Evolutionary conservation across 1,140 invertebrate genomes (phyloP), one percentile per base, ranked within the genome.

Genomic region (Heliconius hermathena): DNA sequence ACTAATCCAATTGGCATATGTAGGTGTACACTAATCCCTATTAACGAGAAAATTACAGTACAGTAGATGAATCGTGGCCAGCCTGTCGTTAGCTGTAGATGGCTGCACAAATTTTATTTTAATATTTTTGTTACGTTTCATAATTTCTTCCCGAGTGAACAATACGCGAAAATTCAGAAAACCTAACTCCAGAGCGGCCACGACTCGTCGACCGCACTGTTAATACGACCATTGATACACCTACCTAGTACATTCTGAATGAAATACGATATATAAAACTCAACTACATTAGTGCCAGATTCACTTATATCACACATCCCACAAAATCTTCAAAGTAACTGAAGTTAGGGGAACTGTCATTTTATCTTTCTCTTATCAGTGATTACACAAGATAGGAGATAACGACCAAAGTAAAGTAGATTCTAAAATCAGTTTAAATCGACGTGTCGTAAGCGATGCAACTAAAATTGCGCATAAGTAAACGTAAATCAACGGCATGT

Each of bases 231-330:
- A 71, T 26, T 36, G 8, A 33, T 20, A 38, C 36, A 78, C 80
- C 1, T 77, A 84, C 81, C 83, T 71, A 87, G 76, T 22, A 91
- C 80, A 75, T 89, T 91, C 72, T 89, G 87, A 76, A 90, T 82
- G 74, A 92, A 76, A 77, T 81, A 82, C 1, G 86, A 82, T 36
- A 90, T 76, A 80, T 89, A 93, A 77, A 89, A 89, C 9, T 91
- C 89, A 9, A 91, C 41, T 8, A 91, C 84, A 83, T 78, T 88
- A 22, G 73, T 79, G 81, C 71, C 74, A n/a, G 57, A 41, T 41
- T 81, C 79, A 76, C 72, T 71, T 66, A 74, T 83, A 29, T 81
- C 76, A 71, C 75, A 78, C 82, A 80, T 82, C 29, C 76, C 71
- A 76, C n/a, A 33, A 46, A 16, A 76, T 78, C 52, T 33, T 41